These are phyloP conservation scores for Zalophus californianus DNA, from an alignment of 2,797 vertebrate species.

Conservation along the genomic window DNA sequence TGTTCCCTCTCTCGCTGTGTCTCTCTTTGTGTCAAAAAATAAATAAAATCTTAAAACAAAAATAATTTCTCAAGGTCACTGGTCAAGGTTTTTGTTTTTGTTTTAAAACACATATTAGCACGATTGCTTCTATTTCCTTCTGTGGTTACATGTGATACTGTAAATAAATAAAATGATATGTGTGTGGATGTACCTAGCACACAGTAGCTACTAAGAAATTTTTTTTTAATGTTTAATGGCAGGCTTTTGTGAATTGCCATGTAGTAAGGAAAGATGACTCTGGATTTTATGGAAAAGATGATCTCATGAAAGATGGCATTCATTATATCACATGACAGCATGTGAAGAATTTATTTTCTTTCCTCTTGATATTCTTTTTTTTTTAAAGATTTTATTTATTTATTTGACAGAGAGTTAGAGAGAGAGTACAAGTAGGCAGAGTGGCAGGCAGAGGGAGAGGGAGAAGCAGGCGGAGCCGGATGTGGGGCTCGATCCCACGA, in stretches of 20 bases:
- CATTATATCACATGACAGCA: neutral
- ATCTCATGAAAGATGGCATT: neutral
- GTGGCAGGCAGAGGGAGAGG: too few relatives aligned
- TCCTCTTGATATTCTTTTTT: neutral
- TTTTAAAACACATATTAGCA: neutral
- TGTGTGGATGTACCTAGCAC: neutral
- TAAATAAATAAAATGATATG: neutral
- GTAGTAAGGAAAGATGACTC: neutral
- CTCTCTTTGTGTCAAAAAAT: too few relatives aligned
- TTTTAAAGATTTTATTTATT: too few relatives aligned
- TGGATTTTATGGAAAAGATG: neutral
- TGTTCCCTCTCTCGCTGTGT: too few relatives aligned
- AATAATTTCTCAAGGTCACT: conserved; percentile 60
- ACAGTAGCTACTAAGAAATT: neutral
- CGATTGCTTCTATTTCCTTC: conserved; percentile 13
- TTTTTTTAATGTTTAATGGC: neutral
- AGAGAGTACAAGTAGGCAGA: too few relatives aligned
- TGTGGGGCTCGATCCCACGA: too few relatives aligned
- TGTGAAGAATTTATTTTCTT: neutral
- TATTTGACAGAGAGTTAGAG: too few relatives aligned
- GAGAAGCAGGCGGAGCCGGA: too few relatives aligned
- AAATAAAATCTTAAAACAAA: too few relatives aligned
- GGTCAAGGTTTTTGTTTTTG: neutral
- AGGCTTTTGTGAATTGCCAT: conserved; percentile 10
- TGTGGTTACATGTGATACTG: neutral